phyloP scores from a whole-genome alignment of 2,888 invertebrate species.

The Eupithecia insigniata region DNA sequence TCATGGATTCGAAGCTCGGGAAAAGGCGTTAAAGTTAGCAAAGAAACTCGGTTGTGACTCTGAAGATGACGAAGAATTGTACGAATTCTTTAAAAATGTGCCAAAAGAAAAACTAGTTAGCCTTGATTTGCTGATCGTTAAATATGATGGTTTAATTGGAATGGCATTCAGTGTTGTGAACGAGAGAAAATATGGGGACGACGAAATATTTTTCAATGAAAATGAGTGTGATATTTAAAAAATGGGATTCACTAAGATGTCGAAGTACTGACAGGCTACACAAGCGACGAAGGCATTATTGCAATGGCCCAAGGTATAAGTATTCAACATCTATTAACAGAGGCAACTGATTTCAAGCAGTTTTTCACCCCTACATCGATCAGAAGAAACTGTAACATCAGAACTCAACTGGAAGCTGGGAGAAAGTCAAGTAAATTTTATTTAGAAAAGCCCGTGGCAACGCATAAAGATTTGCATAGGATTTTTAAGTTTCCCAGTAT shows the following conservation, averaged over 20 bases:
- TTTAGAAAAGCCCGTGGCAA: slow-evolving; percentile 49
- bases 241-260: slow-evolving; percentile 77
- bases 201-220: slow-evolving; percentile 62
- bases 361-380: slow-evolving; percentile 58
- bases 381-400: slow-evolving; percentile 48
- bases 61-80: slow-evolving; percentile 59
- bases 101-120: slow-evolving; percentile 55
- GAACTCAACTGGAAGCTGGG: slow-evolving; percentile 56
- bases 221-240: slow-evolving; percentile 61
- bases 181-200: slow-evolving; percentile 60
- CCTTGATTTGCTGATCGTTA: slow-evolving; percentile 47
- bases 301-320: slow-evolving; percentile 35
- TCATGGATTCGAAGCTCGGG: slow-evolving; percentile 73
- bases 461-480: slow-evolving; percentile 47
- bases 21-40: slow-evolving; percentile 64
- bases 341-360: slow-evolving; percentile 56
- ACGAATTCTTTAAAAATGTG: slow-evolving; percentile 60
- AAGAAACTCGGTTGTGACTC: slow-evolving; percentile 61
- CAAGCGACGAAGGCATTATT: slow-evolving; percentile 86
- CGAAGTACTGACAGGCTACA: slow-evolving; percentile 89
- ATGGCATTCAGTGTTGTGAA: slow-evolving; percentile 51
- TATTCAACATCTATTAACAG: slow-evolving; percentile 46
- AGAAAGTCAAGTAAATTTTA: slow-evolving; percentile 51
- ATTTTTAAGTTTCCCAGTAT: slow-evolving; percentile 49
- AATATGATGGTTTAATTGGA: slow-evolving; percentile 38